phyloP scores from a whole-genome alignment of 1,140 invertebrate species.

The Aphis craccivora region DNA sequence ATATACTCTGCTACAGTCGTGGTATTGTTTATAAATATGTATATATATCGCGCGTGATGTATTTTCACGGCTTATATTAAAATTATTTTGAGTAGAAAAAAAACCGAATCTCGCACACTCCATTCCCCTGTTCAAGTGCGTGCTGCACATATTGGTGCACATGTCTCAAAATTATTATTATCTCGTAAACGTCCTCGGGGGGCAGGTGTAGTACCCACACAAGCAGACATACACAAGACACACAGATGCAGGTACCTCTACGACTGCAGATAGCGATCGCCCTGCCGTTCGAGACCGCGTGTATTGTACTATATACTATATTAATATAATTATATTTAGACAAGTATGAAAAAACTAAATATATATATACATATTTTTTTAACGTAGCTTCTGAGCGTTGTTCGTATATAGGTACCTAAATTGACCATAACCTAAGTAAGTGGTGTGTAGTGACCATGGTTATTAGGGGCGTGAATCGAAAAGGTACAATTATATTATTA shows the following conservation, averaged over 20 bases:
- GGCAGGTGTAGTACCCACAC: background rate
- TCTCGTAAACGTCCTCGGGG: slow-evolving; percentile 11
- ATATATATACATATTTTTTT: background rate
- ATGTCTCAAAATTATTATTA: slow-evolving; percentile 43
- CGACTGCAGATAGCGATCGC: slow-evolving; percentile 18
- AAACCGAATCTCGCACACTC: background rate
- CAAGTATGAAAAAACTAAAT: background rate
- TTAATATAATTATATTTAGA: background rate
- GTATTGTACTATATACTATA: background rate
- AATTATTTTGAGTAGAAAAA: background rate
- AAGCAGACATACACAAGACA: background rate
- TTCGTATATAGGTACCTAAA: background rate
- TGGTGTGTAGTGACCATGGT: too few species aligned
- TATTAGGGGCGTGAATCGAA: too few species aligned
- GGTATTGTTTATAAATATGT: too few species aligned
- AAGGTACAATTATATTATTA: too few species aligned
- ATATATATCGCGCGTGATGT: background rate
- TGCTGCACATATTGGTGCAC: background rate
- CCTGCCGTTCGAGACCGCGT: background rate
- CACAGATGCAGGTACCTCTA: background rate
- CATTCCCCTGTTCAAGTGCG: background rate
- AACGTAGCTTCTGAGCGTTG: background rate
- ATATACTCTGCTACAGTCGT: background rate
- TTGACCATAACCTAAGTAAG: too few species aligned
- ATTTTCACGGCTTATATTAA: background rate